These are phyloP conservation scores for Mesocricetus auratus DNA, from an alignment of 2,113 vertebrate genomes.

Conservation along the genomic window DNA sequence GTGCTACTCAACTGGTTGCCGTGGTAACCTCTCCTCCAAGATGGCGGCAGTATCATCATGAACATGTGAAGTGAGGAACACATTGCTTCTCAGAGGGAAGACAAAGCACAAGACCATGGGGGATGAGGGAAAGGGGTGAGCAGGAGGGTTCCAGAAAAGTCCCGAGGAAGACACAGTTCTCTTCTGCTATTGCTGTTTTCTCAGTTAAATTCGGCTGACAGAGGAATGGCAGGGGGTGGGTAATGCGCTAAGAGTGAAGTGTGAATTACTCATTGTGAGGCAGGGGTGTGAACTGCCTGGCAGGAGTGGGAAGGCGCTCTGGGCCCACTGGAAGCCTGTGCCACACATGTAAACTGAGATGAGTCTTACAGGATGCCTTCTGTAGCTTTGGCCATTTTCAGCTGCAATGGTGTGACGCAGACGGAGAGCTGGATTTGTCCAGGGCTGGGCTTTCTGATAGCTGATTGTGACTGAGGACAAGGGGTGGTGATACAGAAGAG, in stretches of 20 bases:
- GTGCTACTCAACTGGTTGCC: background rate
- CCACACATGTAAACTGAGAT: conserved; percentile 15
- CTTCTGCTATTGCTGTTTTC: conserved; percentile 56
- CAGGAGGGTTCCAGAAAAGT: background rate
- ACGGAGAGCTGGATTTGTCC: background rate
- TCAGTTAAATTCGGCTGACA: conserved; percentile 41
- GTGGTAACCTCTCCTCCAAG: background rate
- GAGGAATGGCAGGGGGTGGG: conserved; percentile 43
- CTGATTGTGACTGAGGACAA: background rate
- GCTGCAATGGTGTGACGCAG: background rate
- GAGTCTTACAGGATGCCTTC: background rate
- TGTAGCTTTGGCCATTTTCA: conserved; percentile 39
- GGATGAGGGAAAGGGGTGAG: background rate
- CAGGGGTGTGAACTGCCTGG: conserved; percentile 37
- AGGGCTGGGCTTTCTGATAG: background rate
- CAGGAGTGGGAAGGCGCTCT: background rate
- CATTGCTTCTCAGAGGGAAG: background rate
- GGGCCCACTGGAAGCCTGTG: background rate
- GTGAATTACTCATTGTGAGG: conserved; percentile 66
- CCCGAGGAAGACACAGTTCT: background rate
- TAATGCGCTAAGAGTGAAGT: conserved; percentile 41
- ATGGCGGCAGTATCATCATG: background rate
- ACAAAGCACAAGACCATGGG: background rate
- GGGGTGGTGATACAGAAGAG: background rate
- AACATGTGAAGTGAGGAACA: background rate